Base-by-base conservation (phyloP, 2,888 invertebrate species). In the Alviniconcha strummeri region DNA sequence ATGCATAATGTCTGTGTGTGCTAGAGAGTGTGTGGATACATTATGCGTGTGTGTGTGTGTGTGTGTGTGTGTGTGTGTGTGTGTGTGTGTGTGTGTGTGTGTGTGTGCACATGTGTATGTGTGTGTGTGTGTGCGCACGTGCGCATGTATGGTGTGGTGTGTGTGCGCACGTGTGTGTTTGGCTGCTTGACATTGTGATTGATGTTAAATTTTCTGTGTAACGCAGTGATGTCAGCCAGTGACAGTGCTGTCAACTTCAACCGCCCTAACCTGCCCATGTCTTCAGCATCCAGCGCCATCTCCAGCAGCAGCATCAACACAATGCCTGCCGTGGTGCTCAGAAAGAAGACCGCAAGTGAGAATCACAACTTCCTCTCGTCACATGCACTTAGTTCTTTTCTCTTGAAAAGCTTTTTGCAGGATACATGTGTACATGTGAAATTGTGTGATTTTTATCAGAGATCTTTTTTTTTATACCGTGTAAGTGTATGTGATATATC, bases 171-270 rank as follows among this genome's bases (percentile, higher is more conserved):
- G 3, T n/a, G 71, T n/a, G 5, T 17, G n/a, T 71, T 71, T 71
- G 71, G 13, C 71, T 60, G 60, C 8, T 13, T 60, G 60, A 8
- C 60, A 60, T 1, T 60, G 60, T 60, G 60, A 60, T 11, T 1
- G 36, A 67, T 67, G 60, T 36, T 67, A 80, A 67, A 11, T 80
- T 67, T 11, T 60, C 54, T 67, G 17, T 56, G 15, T 19, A 17
- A 64, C 15, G 4, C 81, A 85, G 86, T 83, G 54, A 84, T 84
- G 81, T 86, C 84, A 6, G 64, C 78, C 60, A 85, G 83, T 81
- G 86, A 85, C 72, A 86, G 84, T 81, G 64, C 80, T 11, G 77
- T 83, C 13, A 74, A 55, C 57, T 74, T 81, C n/a, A 82, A 19
- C 15, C 77, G 76, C 6, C 78, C 64, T 52, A 77, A 78, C 54